phyloP scores from a whole-genome alignment of 2,113 vertebrate species.

The Mustela lutreola region DNA sequence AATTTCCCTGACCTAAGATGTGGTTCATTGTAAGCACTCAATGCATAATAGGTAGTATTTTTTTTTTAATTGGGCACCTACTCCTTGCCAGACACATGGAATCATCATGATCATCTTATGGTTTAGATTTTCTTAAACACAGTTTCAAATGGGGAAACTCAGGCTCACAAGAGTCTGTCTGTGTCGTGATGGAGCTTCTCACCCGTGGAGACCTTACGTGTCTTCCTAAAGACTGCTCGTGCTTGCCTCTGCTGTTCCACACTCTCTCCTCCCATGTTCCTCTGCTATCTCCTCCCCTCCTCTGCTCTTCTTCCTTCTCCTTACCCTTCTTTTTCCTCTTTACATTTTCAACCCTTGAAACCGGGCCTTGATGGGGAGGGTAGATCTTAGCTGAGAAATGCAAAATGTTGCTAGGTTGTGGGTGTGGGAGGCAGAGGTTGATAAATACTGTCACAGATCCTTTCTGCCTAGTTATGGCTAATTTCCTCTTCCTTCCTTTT shows the following conservation, averaged over 20 bases:
- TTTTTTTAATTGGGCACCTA: background rate
- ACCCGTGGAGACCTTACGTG: background rate
- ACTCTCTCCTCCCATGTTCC: background rate
- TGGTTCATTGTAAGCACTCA: background rate
- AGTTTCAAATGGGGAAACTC: background rate
- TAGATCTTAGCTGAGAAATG: constrained; percentile 29
- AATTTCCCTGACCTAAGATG: background rate
- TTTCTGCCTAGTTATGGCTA: background rate
- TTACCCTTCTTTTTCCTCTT: background rate
- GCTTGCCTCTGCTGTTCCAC: background rate
- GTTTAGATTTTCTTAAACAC: background rate
- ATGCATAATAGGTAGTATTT: background rate
- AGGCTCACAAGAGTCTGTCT: background rate
- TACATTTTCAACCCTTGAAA: background rate
- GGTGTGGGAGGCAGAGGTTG: background rate
- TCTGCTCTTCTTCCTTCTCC: background rate
- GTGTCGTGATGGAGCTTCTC: background rate
- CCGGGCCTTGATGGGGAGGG: background rate
- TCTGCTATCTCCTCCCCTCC: background rate
- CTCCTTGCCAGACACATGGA: constrained; percentile 16
- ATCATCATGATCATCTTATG: background rate
- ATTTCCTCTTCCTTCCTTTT: background rate
- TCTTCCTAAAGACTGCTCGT: background rate
- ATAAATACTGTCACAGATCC: background rate
- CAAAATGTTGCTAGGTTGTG: background rate